Evolutionary conservation across 2,888 invertebrate genomes (phyloP).

Genomic region (Stegana nigrithorax): DNA sequence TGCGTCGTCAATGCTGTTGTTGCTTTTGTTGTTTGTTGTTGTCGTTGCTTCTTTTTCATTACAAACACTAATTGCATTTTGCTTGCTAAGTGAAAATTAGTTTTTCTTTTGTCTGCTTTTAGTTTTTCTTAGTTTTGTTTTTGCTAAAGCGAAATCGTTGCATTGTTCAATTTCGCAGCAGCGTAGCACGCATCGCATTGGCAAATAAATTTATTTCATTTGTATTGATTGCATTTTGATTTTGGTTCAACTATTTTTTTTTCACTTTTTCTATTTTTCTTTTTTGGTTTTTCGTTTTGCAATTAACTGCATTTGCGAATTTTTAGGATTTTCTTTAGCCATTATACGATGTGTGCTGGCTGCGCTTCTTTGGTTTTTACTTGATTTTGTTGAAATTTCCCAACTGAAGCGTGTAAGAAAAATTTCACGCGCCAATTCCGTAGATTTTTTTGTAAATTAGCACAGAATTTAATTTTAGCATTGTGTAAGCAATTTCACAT

Average conservation of each 20-base stretch:
- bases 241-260: not conserved
- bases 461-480: constrained; percentile 25
- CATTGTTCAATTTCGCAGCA: not conserved
- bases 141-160: constrained; percentile 2
- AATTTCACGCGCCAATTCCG: constrained; percentile 60
- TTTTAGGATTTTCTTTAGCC: constrained; percentile 1
- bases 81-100: constrained; percentile 6
- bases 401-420: constrained; percentile 44
- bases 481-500: constrained; percentile 41
- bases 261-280: not conserved
- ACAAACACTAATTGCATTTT: not conserved
- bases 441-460: constrained; percentile 52
- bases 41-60: not conserved
- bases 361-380: constrained; percentile 1
- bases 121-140: not conserved
- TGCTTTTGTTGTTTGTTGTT: not conserved
- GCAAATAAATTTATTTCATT: not conserved
- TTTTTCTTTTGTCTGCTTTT: no score
- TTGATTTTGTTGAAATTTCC: not conserved
- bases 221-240: constrained; percentile 6
- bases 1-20: not conserved
- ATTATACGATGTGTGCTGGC: not conserved
- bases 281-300: not conserved
- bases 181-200: no score
- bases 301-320: not conserved